Evolutionary conservation across 2,888 invertebrate species (phyloP).

Genomic region (Tineola bisselliella): DNA sequence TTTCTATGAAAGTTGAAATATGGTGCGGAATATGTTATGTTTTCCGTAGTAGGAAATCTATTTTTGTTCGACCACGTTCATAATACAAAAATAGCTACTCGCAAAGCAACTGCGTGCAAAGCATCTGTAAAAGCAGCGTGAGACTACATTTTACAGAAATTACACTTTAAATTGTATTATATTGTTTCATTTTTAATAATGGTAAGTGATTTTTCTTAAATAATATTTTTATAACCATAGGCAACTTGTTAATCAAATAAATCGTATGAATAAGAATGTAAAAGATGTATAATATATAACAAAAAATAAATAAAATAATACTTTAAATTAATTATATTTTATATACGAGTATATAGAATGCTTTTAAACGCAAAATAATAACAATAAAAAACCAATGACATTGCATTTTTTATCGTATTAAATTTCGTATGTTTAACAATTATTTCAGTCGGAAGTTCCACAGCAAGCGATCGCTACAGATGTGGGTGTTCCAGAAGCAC

Average conservation of each 20-base stretch:
- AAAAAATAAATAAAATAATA: too few species aligned
- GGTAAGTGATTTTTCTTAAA: background rate
- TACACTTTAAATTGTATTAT: background rate
- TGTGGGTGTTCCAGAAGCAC: background rate
- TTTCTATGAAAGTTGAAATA: background rate
- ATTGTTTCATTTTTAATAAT: background rate
- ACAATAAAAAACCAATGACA: background rate
- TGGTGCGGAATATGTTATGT: background rate
- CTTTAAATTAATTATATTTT: too few species aligned
- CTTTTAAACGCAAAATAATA: background rate
- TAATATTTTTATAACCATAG: too few species aligned
- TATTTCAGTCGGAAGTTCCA: background rate
- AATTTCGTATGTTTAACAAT: background rate
- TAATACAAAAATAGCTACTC: background rate
- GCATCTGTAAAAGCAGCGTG: background rate
- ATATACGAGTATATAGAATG: too few species aligned
- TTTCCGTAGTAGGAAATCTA: background rate
- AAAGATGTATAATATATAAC: too few species aligned
- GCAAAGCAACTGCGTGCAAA: background rate
- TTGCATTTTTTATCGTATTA: background rate
- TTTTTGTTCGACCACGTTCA: slow-evolving; percentile 4
- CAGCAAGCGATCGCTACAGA: background rate
- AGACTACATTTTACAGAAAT: background rate
- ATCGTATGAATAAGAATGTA: too few species aligned
- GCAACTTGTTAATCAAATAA: too few species aligned